Evolutionary conservation across 2,888 invertebrate genomes (phyloP), one percentile per base, ranked within the genome.

Genomic region (Gymnosoma rotundatum): DNA sequence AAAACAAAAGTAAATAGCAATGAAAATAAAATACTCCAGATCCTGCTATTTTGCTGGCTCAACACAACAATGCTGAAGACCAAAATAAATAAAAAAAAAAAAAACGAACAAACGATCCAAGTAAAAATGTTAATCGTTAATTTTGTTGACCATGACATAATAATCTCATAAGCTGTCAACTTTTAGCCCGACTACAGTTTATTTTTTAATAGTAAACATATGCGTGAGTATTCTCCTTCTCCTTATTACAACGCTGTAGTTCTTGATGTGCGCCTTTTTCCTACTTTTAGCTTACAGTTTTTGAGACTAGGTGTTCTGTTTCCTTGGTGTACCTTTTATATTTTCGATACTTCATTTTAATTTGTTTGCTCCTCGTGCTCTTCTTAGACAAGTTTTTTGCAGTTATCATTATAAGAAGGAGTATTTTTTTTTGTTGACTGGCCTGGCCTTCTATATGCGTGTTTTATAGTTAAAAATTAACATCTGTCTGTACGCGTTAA

Each of bases 91-190:
- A 25, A 1, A 9, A 14, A 60, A 25, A 1, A 9, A 72, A 61
- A 20, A 4, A 36, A 52, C 38, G 8, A 58, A 25, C 18, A 8
- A 80, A 6, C 20, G 21, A 58, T 16, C 63, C 45, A 66, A 48
- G 20, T 66, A 54, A 45, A 75, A 84, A 81, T 69, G 84, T 80
- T 84, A 84, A 84, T 84, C 84, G 84, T 84, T 84, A 84, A 84
- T 84, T 84, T 81, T 81, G 81, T 84, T 84, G 83, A 81, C 80
- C 83, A 72, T 86, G 87, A 87, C 87, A 87, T 87, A 87, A 87
- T 87, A 87, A 87, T 83, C 85, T 85, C 87, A 87, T 87, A 87
- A 86, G 85, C 86, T 87, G 87, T 87, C 87, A 87, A 86, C 81
- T 83, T 85, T 82, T 78, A 83, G 86, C 81, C 79, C 75, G 85